These are phyloP conservation scores for Trematomus loennbergii DNA, from an alignment of 2,113 vertebrate species.

Conservation along the genomic window DNA sequence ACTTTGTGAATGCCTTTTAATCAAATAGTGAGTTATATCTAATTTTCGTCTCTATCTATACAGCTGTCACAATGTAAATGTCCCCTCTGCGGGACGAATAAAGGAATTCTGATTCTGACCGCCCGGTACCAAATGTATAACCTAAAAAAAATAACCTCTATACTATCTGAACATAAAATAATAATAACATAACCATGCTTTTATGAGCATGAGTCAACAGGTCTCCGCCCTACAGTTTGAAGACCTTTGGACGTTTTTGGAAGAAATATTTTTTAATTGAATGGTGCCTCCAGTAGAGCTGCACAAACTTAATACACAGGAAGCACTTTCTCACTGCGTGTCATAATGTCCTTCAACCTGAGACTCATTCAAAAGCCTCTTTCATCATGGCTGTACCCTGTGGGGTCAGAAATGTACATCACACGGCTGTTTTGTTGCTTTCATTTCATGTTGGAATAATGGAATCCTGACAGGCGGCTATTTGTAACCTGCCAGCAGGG, in stretches of 20 bases:
- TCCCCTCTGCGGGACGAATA: too few relatives aligned
- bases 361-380: not conserved
- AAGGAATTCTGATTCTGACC: too few relatives aligned
- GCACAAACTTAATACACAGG: not conserved
- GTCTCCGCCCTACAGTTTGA: not conserved
- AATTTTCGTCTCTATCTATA: too few relatives aligned
- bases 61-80: too few relatives aligned
- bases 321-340: not conserved
- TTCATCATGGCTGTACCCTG: not conserved
- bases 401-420: not conserved
- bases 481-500: not conserved
- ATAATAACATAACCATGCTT: too few relatives aligned
- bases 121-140: too few relatives aligned
- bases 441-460: not conserved
- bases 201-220: too few relatives aligned
- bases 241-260: not conserved
- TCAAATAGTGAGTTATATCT: too few relatives aligned
- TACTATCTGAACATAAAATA: too few relatives aligned
- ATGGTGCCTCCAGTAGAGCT: not conserved
- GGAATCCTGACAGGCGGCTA: not conserved
- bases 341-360: not conserved
- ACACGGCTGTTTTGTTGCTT: not conserved
- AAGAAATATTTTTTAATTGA: not conserved
- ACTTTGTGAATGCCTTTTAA: too few relatives aligned
- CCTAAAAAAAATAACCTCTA: too few relatives aligned